Percentiles rank a stretch among this genome's conserved stretches.
Evolutionary conservation across 2,888 invertebrate species (phyloP).

Genomic region (Dorcus hopei): DNA sequence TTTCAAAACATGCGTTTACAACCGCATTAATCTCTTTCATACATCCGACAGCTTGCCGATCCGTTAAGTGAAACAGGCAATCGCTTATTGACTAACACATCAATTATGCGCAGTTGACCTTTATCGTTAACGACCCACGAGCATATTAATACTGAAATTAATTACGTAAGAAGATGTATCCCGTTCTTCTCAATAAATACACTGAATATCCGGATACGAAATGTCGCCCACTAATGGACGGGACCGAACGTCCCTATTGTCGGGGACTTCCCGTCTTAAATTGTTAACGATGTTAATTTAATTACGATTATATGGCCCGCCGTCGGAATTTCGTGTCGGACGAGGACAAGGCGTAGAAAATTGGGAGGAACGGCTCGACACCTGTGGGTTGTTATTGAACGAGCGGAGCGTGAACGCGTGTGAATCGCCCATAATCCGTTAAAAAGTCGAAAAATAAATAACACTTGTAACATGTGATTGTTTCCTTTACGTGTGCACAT

Average conservation of each 20-base stretch:
- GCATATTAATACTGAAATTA: too few species aligned
- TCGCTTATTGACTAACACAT: too few species aligned
- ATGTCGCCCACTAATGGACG: neutral
- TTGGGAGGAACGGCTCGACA: constrained; percentile 26
- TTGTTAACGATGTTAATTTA: constrained; percentile 40
- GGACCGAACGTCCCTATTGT: constrained; percentile 28
- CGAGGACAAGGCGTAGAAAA: constrained; percentile 15
- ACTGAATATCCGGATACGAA: neutral
- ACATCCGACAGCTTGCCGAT: too few species aligned
- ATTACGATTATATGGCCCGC: constrained; percentile 33
- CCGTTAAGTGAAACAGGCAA: too few species aligned
- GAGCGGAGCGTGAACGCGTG: constrained; percentile 30
- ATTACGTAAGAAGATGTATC: too few species aligned
- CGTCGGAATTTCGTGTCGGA: constrained; percentile 9
- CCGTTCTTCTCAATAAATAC: too few species aligned
- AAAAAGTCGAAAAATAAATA: constrained; percentile 37
- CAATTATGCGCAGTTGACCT: too few species aligned
- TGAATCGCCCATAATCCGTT: constrained; percentile 34
- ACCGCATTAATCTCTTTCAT: too few species aligned
- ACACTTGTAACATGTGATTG: constrained; percentile 28
- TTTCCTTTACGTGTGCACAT: constrained; percentile 3
- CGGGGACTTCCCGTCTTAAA: constrained; percentile 40
- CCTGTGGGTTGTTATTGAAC: constrained; percentile 32
- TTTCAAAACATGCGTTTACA: too few species aligned
- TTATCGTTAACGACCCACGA: too few species aligned